Conservation (phyloP, 2,888 invertebrate species). For the Hemistola chrysoprasaria region DNA sequence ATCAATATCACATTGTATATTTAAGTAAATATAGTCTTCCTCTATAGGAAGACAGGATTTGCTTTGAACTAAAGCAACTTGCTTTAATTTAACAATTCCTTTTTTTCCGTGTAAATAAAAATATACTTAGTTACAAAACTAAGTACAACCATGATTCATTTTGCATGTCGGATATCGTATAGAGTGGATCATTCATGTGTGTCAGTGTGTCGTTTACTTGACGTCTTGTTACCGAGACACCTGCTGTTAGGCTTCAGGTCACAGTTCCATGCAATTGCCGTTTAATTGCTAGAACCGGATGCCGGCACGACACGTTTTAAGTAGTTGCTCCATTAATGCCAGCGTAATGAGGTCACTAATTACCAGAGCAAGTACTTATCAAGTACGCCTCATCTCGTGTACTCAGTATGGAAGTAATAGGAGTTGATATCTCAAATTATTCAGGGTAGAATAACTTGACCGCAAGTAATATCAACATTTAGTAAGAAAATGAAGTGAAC, state of each 20-base stretch:
- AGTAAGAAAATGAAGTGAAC: too few species aligned
- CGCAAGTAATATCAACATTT: too few species aligned
- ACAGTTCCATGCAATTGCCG: neutral
- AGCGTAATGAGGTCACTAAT: conserved; percentile 46
- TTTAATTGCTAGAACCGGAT: conserved; percentile 23
- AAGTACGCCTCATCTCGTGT: conserved; percentile 34
- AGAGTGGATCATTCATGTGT: too few species aligned
- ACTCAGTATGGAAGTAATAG: neutral
- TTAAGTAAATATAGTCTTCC: too few species aligned
- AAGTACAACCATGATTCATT: conserved; percentile 6
- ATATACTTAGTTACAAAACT: too few species aligned
- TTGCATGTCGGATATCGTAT: neutral
- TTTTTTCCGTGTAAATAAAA: too few species aligned
- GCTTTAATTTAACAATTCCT: too few species aligned
- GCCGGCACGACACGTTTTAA: conserved; percentile 20
- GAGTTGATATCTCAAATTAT: too few species aligned
- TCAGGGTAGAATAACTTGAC: too few species aligned
- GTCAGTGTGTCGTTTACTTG: conserved; percentile 7
- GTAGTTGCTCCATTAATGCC: conserved; percentile 17
- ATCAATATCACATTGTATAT: too few species aligned
- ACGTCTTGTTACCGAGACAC: conserved; percentile 5
- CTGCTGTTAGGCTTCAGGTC: conserved; percentile 3
- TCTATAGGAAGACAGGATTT: too few species aligned
- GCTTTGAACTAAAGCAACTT: too few species aligned
- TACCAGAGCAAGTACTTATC: conserved; percentile 39